phyloP scores from a whole-genome alignment of 1,140 invertebrate species.

The Thaumatotibia leucotreta region DNA sequence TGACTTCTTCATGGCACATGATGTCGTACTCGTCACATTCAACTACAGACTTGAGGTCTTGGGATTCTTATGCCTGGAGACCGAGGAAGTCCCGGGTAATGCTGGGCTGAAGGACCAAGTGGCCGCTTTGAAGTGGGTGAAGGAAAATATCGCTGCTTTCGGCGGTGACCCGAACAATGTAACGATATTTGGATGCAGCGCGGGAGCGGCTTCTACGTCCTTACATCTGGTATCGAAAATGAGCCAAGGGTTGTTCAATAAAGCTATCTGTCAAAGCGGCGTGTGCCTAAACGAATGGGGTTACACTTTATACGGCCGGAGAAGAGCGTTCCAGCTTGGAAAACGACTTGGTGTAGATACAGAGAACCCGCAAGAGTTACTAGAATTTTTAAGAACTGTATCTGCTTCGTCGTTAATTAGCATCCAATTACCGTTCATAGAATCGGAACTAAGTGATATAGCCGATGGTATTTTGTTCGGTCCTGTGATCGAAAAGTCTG shows the following conservation, averaged over 20 bases:
- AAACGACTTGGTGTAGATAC: conserved; percentile 56
- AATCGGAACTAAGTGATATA: conserved; percentile 36
- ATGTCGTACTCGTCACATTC: conserved; percentile 80
- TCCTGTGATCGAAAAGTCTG: conserved; percentile 57
- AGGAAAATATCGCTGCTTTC: conserved; percentile 79
- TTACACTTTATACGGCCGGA: conserved; percentile 44
- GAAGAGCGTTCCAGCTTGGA: conserved; percentile 57
- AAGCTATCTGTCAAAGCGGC: conserved; percentile 72
- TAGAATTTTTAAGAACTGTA: conserved; percentile 46
- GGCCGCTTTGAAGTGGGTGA: conserved; percentile 79
- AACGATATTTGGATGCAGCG: conserved; percentile 84
- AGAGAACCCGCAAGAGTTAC: conserved; percentile 43
- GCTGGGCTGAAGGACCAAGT: conserved; percentile 84
- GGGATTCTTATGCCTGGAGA: conserved; percentile 75
- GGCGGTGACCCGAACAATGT: conserved; percentile 78
- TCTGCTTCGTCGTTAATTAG: conserved; percentile 49
- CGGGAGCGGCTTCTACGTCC: conserved; percentile 79
- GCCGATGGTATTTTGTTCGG: conserved; percentile 47
- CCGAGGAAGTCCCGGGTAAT: conserved; percentile 80
- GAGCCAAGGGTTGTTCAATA: conserved; percentile 68
- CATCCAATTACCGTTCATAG: conserved; percentile 42
- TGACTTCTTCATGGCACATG: conserved; percentile 79
- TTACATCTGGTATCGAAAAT: conserved; percentile 81
- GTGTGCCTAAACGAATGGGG: conserved; percentile 67
- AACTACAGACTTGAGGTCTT: conserved; percentile 81